Conservation (phyloP, 2,797 vertebrate genomes). For the Gorsachius magnificus region DNA sequence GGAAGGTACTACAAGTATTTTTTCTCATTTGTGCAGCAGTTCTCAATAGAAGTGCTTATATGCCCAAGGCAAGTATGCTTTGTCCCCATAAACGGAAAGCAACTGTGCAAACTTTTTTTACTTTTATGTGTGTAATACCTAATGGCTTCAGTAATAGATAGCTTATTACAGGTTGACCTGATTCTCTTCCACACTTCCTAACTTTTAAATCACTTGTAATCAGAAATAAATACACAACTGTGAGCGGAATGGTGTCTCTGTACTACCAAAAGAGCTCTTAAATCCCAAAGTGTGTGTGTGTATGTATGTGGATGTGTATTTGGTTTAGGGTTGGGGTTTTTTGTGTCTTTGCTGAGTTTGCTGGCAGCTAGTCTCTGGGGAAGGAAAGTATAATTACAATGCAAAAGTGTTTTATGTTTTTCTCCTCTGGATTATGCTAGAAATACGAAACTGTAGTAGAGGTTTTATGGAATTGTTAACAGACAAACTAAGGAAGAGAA, state of each 20-base stretch:
- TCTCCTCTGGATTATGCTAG: background rate
- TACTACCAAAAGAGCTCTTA: background rate
- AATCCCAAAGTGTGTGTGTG: background rate
- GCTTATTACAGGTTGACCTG: background rate
- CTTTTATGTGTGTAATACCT: background rate
- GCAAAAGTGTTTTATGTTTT: background rate
- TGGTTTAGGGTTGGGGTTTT: background rate
- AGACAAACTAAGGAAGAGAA: background rate
- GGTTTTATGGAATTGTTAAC: background rate
- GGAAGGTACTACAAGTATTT: background rate
- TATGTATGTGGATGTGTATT: background rate
- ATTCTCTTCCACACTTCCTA: background rate
- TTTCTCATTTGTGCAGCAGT: background rate
- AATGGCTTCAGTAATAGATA: background rate
- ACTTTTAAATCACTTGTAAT: background rate
- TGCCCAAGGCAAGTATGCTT: background rate
- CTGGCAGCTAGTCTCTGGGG: background rate
- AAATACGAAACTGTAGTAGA: background rate
- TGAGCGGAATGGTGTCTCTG: background rate
- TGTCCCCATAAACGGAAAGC: background rate
- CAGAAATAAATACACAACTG: background rate
- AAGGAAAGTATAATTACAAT: background rate
- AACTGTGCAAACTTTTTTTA: background rate
- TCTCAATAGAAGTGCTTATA: background rate
- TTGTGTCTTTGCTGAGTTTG: conserved; percentile 2